Conservation (phyloP, 1,140 invertebrate species). For the Hypsibius dujardini region DNA sequence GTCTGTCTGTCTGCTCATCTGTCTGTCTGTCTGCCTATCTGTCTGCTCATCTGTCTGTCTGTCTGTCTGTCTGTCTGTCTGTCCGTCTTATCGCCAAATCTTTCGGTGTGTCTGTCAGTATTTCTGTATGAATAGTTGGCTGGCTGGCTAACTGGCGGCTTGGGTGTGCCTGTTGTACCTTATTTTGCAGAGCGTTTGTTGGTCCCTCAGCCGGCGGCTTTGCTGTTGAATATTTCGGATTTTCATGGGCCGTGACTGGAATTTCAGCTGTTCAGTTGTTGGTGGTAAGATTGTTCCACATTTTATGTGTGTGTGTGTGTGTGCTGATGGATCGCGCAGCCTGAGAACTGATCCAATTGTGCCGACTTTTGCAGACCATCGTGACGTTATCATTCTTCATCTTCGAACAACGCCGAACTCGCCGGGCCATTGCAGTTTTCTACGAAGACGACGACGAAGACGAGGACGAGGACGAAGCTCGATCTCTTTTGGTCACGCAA, state of each 20-base stretch:
- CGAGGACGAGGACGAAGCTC: conserved; percentile 14
- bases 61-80: no score
- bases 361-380: not conserved
- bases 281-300: not conserved
- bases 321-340: no score
- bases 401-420: not conserved
- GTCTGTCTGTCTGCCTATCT: no score
- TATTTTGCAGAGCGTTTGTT: conserved; percentile 20
- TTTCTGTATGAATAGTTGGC: no score
- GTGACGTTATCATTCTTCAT: not conserved
- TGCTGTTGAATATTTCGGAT: conserved; percentile 12
- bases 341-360: conserved; percentile 21
- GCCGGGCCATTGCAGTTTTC: not conserved
- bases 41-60: no score
- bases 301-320: no score
- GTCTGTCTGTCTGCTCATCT: no score
- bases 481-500: no score
- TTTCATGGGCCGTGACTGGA: conserved; percentile 20
- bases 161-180: no score
- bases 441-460: not conserved
- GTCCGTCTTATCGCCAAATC: no score
- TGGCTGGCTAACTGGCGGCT: no score
- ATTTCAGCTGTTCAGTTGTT: not conserved
- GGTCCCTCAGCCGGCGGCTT: conserved; percentile 20
- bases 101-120: no score